Conservation (phyloP, 1,140 invertebrate species). For the Hyposmocoma kahamanoa region DNA sequence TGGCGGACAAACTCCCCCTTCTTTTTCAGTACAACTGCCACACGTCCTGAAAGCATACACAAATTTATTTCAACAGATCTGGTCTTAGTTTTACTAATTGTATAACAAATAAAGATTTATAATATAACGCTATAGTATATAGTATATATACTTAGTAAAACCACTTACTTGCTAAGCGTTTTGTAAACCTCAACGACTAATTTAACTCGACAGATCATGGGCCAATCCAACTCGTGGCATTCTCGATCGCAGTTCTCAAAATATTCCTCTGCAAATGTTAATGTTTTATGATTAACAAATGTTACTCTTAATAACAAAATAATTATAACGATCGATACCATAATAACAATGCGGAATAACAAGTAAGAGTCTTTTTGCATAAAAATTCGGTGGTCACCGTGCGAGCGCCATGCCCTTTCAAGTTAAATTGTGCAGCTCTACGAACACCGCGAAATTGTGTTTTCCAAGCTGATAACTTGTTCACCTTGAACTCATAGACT, state of each 20-base stretch:
- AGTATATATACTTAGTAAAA: not conserved
- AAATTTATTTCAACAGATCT: not conserved
- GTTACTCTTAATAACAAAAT: no score
- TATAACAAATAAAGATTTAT: not conserved
- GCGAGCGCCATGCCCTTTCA: no score
- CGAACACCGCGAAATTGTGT: no score
- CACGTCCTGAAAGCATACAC: conserved; percentile 67
- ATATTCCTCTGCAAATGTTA: conserved; percentile 82
- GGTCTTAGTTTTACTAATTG: not conserved
- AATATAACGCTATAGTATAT: not conserved
- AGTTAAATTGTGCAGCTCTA: no score
- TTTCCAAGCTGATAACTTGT: no score
- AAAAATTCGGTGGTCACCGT: no score
- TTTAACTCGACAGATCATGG: conserved; percentile 86
- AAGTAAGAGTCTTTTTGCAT: no score
- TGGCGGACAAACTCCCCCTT: conserved; percentile 74
- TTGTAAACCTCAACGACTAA: conserved; percentile 80
- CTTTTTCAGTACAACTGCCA: conserved; percentile 78
- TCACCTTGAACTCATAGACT: no score
- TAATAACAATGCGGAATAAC: no score
- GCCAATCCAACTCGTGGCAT: conserved; percentile 85
- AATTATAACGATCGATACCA: no score
- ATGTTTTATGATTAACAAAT: no score
- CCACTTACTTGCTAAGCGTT: conserved; percentile 77
- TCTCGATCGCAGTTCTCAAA: conserved; percentile 82